Evolutionary conservation across 2,797 vertebrate genomes (phyloP).

Genomic region (Masticophis lateralis): DNA sequence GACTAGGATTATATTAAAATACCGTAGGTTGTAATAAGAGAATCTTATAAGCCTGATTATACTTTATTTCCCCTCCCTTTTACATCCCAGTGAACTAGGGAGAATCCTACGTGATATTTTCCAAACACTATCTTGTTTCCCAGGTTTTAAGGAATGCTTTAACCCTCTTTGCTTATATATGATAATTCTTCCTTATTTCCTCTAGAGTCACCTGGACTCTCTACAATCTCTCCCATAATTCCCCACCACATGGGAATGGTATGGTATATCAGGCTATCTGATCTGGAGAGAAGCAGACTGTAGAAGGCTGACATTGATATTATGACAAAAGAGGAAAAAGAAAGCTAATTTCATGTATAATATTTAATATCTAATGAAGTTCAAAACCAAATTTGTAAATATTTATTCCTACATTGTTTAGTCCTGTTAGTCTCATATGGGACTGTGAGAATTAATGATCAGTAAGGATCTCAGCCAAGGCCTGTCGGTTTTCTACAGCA

Average conservation of each 20-base stretch:
- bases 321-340: neutral
- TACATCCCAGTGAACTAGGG: neutral
- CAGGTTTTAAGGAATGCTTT: neutral
- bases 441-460: neutral
- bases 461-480: neutral
- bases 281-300: neutral
- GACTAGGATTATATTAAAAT: neutral
- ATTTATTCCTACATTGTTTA: neutral
- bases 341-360: neutral
- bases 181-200: neutral
- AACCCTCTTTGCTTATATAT: neutral
- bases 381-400: neutral
- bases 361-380: neutral
- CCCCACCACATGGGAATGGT: neutral
- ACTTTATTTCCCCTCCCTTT: neutral
- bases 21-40: neutral
- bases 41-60: neutral
- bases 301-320: neutral
- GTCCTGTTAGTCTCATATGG: neutral
- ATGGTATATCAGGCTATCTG: neutral
- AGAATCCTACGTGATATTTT: neutral
- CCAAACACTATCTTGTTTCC: neutral
- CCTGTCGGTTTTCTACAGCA: neutral
- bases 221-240: neutral
- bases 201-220: neutral